Evolutionary conservation across 2,113 vertebrate species (phyloP).

Genomic region (Elgaria multicarinata): DNA sequence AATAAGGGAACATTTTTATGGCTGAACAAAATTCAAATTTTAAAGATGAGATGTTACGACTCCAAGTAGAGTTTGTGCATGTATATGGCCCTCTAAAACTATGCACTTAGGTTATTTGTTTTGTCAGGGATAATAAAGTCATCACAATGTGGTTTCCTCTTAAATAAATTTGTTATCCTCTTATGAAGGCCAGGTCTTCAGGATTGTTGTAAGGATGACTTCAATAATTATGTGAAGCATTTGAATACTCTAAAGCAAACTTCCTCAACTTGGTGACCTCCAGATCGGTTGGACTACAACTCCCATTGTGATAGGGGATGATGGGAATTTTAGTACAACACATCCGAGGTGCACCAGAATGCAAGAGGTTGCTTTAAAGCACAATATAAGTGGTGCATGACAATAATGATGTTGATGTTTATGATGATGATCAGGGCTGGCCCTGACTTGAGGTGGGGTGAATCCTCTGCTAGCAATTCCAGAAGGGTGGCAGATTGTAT

Average conservation of each 20-base stretch:
- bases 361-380: no score
- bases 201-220: background rate
- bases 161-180: background rate
- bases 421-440: no score
- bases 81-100: constrained; percentile 9
- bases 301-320: background rate
- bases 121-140: background rate
- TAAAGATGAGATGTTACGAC: constrained; percentile 13
- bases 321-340: no score
- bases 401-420: no score
- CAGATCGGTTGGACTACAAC: background rate
- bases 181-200: background rate
- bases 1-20: constrained; percentile 14
- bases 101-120: constrained; percentile 35
- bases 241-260: background rate
- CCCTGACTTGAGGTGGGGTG: no score
- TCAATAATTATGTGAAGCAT: background rate
- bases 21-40: constrained; percentile 15
- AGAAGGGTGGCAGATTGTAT: no score
- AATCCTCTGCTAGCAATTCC: no score
- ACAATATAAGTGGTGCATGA: no score
- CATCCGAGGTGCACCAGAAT: no score
- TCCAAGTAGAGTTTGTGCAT: constrained; percentile 28
- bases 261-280: background rate
- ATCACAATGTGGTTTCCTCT: background rate